Base-by-base conservation (phyloP, 2,113 vertebrate genomes). In the Octodon degus region DNA sequence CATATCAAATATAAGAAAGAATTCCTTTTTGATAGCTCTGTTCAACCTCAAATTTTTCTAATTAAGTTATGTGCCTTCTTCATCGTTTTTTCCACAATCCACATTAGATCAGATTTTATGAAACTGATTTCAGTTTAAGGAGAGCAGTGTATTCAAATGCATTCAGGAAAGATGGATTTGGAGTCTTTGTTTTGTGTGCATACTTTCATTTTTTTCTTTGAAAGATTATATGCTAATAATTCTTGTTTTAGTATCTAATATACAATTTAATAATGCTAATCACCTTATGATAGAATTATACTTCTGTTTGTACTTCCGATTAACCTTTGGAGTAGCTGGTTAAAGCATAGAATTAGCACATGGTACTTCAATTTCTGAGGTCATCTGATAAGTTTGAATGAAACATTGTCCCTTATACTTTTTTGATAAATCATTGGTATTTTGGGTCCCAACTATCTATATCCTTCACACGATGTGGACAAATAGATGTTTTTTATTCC, bases 161-260 rank as follows among this genome's bases (percentile, higher is more conserved):
- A 50, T 85, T 84, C 12, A n/a, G 12, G 32, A 88, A 65, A 96
- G 40, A 24, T 50, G 32, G 19, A 47, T 68, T 65, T 90, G 67
- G 55, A 55, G 1, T 55, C n/a, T 94, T 50, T 76, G 32, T 37
- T 96, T 82, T 65, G 7, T 80, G 25, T 4, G 6, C 68, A 63
- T 93, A 10, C 22, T 91, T 86, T 91, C 95, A 6, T 72, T 5
- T 30, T 67, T 90, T 85, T 72, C 24, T 89, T 96, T 19, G 55
- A 63, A 53, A 86, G 12, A 1, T 13, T 77, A 4, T 70, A 22
- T 60, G 25, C 17, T 55, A 40, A 76, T 68, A 70, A 68, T 85
- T 70, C 43, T 88, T 93, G 30, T 86, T 65, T 90, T 77, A 30
- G 25, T 83, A 24, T 85, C 9, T n/a, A 67, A 79, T 63, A 50